phyloP scores from a whole-genome alignment of 92 coral and sea anemone genomes.

The Bergia puertoricense region DNA sequence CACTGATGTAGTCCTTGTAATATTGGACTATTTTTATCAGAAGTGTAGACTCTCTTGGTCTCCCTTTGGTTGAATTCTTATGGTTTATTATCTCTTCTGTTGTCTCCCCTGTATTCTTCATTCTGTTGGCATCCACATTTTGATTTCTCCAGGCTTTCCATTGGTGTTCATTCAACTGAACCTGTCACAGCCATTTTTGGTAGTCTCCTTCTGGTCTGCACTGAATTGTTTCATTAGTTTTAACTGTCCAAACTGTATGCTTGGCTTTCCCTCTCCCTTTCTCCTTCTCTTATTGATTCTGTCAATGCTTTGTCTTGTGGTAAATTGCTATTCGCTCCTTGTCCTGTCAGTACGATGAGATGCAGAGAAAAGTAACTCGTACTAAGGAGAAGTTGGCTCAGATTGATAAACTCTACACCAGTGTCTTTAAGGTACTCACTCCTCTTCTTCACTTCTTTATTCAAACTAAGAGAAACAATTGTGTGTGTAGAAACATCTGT shows the following conservation, averaged over 20 bases:
- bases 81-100: background rate
- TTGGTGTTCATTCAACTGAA: background rate
- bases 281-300: background rate
- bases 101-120: background rate
- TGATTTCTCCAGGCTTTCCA: too few species aligned
- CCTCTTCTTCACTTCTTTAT: background rate
- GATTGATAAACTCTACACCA: conserved; percentile 29
- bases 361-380: background rate
- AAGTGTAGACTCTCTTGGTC: too few species aligned
- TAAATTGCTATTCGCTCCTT: background rate
- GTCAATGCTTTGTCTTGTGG: background rate
- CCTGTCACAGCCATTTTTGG: background rate
- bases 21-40: too few species aligned
- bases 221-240: background rate
- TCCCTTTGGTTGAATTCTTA: too few species aligned
- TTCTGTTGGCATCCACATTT: background rate
- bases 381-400: conserved; percentile 29
- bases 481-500: too few species aligned
- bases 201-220: background rate
- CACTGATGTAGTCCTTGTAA: too few species aligned
- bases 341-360: conserved; percentile 22
- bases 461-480: background rate
- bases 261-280: background rate
- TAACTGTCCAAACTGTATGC: background rate
- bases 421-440: conserved; percentile 7